phyloP scores from a whole-genome alignment of 2,888 invertebrate species.

The Caenorhabditis japonica region DNA sequence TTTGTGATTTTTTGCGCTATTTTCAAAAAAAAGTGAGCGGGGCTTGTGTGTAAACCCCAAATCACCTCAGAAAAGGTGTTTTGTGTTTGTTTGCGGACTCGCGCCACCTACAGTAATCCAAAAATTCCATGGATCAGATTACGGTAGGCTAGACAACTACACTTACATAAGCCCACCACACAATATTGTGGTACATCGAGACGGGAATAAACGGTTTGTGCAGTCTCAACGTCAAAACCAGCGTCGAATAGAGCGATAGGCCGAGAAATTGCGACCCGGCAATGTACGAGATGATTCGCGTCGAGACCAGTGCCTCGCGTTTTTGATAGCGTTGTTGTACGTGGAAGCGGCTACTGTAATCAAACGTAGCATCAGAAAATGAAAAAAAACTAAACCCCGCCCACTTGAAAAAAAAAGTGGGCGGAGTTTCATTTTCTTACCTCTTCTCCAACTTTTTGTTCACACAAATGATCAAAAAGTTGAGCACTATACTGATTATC shows the following conservation, averaged over 20 bases:
- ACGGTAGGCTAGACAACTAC: too few relatives aligned
- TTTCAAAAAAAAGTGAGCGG: too few relatives aligned
- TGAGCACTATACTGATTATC: slow-evolving; percentile 32
- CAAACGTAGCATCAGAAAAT: too few relatives aligned
- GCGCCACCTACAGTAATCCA: neutral
- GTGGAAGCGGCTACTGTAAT: slow-evolving; percentile 30
- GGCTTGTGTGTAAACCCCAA: too few relatives aligned
- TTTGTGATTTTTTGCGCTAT: too few relatives aligned
- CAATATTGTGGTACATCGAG: slow-evolving; percentile 45
- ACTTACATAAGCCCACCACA: slow-evolving; percentile 55
- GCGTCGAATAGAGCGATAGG: slow-evolving; percentile 31
- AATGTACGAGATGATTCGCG: slow-evolving; percentile 38
- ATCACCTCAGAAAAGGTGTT: too few relatives aligned
- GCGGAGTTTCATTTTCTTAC: neutral
- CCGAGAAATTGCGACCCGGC: slow-evolving; percentile 44
- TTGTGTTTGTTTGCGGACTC: too few relatives aligned
- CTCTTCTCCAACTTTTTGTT: slow-evolving; percentile 45
- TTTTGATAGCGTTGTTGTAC: slow-evolving; percentile 45
- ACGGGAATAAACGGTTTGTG: slow-evolving; percentile 36
- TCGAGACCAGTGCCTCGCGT: slow-evolving; percentile 42
- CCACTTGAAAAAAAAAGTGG: neutral
- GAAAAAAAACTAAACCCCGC: neutral
- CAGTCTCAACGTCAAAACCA: slow-evolving; percentile 38
- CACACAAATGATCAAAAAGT: slow-evolving; percentile 37
- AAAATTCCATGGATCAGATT: too few relatives aligned